Percentiles rank a stretch among this genome's conserved stretches.
These are phyloP conservation scores for Trachymyrmex septentrionalis DNA, from an alignment of 1,140 invertebrate genomes.

Conservation along the genomic window DNA sequence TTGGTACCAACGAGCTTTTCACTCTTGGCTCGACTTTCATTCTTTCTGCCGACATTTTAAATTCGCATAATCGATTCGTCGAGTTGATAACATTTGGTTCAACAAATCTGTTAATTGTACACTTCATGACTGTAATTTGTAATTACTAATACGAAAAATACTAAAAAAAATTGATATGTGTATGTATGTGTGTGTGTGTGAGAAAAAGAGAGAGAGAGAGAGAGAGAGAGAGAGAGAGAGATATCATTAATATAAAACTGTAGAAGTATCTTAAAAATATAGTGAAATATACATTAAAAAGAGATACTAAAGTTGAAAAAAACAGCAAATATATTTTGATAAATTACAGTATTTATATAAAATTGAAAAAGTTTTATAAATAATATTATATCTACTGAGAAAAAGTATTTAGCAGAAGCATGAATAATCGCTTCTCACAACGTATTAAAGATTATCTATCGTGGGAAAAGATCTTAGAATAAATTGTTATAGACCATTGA, in stretches of 20 bases:
- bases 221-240: no score
- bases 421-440: neutral
- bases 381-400: no score
- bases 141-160: slow-evolving; percentile 31
- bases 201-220: no score
- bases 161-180: neutral
- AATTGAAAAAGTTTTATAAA: neutral
- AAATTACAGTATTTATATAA: neutral
- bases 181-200: neutral
- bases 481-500: neutral
- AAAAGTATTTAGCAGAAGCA: neutral
- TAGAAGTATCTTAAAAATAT: neutral
- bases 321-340: neutral
- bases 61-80: slow-evolving; percentile 24
- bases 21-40: slow-evolving; percentile 46
- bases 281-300: neutral
- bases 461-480: slow-evolving; percentile 10
- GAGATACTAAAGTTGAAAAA: neutral
- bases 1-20: slow-evolving; percentile 53
- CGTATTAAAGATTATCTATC: neutral
- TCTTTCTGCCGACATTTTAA: slow-evolving; percentile 69
- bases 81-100: slow-evolving; percentile 20
- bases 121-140: neutral
- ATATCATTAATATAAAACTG: slow-evolving; percentile 31
- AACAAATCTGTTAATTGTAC: slow-evolving; percentile 10